A percentile compares a stretch with the other conserved stretches of the same genome.
phyloP scores from a whole-genome alignment of 2,113 vertebrate species.

The Rhineura floridana region DNA sequence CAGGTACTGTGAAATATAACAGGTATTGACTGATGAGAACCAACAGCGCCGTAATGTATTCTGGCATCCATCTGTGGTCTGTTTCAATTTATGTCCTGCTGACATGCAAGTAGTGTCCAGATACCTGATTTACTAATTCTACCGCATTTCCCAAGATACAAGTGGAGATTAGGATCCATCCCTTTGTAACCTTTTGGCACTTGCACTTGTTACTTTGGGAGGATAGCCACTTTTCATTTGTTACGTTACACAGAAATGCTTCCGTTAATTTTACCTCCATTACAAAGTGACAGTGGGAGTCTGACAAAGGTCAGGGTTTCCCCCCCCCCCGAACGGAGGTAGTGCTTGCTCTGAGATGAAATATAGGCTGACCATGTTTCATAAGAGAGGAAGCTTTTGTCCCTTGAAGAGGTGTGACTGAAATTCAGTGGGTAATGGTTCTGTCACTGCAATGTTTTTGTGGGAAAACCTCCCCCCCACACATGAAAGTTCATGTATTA shows the following conservation, averaged over 20 bases:
- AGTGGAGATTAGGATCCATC: background rate
- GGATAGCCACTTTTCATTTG: constrained; percentile 10
- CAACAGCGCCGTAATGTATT: background rate
- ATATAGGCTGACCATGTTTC: no score
- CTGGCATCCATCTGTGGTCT: background rate
- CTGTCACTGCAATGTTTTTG: background rate
- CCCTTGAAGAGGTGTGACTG: background rate
- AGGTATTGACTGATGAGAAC: background rate
- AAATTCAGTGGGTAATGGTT: background rate
- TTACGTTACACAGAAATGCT: background rate
- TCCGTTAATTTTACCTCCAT: background rate
- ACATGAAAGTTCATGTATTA: no score
- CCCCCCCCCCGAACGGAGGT: background rate
- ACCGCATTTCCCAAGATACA: background rate
- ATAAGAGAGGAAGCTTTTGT: background rate
- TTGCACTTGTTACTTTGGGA: background rate
- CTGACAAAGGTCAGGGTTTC: background rate
- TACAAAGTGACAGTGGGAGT: background rate
- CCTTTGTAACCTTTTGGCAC: constrained; percentile 12
- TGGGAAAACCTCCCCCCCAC: background rate
- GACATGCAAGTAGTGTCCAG: background rate
- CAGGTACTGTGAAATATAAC: constrained; percentile 1
- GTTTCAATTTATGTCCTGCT: background rate
- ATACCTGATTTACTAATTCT: background rate
- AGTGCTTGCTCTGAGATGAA: background rate